Conservation (phyloP, 92 coral and sea anemone species). For the Montipora capitata region DNA sequence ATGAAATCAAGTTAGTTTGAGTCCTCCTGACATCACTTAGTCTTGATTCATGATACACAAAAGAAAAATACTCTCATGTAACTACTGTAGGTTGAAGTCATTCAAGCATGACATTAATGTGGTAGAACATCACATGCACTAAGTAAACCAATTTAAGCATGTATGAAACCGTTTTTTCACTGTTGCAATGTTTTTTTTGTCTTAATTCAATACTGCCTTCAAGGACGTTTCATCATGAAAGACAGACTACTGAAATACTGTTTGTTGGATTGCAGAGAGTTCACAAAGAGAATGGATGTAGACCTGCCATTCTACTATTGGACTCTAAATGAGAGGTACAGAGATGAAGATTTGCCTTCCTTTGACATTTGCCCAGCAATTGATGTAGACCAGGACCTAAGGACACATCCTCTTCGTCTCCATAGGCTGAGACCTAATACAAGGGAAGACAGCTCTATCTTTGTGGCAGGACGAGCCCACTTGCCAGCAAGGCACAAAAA, state of each 20-base stretch:
- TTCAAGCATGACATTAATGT: no score
- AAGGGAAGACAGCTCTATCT: constrained; percentile 17
- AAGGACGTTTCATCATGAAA: no score
- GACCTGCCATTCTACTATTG: constrained; percentile 54
- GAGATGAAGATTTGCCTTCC: constrained; percentile 55
- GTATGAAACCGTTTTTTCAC: no score
- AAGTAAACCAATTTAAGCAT: no score
- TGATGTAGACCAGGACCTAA: constrained; percentile 57
- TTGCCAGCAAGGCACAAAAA: constrained; percentile 2
- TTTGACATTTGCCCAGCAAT: constrained; percentile 75
- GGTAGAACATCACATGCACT: no score
- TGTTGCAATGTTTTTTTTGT: not conserved
- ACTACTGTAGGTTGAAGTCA: no score
- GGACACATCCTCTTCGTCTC: constrained; percentile 78
- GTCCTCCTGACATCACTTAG: no score
- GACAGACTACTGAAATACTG: no score
- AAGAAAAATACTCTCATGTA: no score
- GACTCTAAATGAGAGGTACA: constrained; percentile 62
- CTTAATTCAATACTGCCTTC: no score
- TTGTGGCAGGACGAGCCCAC: not conserved
- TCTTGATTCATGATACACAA: no score
- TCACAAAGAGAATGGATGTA: constrained; percentile 72
- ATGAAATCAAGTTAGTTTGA: no score
- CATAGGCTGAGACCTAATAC: constrained; percentile 52
- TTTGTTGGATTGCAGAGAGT: constrained; percentile 34